Evolutionary conservation across 2,888 invertebrate genomes (phyloP).

Genomic region (Lasioglossum lativentre): DNA sequence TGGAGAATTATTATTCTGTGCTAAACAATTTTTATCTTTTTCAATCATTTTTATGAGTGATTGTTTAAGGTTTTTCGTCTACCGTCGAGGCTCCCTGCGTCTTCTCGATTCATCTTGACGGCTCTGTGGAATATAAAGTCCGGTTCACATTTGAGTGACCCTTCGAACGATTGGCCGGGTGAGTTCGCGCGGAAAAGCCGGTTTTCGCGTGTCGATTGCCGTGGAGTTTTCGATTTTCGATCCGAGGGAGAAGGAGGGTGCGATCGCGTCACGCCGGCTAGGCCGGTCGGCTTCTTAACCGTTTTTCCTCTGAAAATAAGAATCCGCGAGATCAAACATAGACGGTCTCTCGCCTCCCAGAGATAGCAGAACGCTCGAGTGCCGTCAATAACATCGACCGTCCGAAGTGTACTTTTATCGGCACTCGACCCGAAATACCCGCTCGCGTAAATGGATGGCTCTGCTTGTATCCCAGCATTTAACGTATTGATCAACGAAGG

Average conservation of each 20-base stretch:
- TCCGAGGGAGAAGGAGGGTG: no score
- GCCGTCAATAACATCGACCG: slow-evolving; percentile 58
- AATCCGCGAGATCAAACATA: slow-evolving; percentile 13
- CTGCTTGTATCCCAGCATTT: slow-evolving; percentile 69
- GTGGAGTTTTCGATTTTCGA: not conserved
- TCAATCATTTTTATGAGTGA: no score
- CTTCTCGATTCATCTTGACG: not conserved
- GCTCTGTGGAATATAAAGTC: not conserved
- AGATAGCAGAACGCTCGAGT: slow-evolving; percentile 29
- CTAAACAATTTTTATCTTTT: no score
- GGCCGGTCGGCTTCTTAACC: not conserved
- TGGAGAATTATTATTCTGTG: not conserved
- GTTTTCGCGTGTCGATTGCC: not conserved
- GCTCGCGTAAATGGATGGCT: slow-evolving; percentile 52
- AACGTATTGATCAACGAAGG: slow-evolving; percentile 76
- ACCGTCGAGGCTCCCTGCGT: no score
- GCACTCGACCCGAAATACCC: slow-evolving; percentile 64
- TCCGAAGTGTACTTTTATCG: slow-evolving; percentile 53
- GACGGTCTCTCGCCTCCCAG: slow-evolving; percentile 19
- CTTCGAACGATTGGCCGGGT: not conserved
- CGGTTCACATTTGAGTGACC: not conserved
- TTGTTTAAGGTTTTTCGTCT: no score
- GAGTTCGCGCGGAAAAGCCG: not conserved
- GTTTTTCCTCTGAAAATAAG: slow-evolving; percentile 4
- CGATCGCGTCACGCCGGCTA: not conserved